Evolutionary conservation across 2,797 vertebrate species (phyloP).

Genomic region (Podargus strigoides): DNA sequence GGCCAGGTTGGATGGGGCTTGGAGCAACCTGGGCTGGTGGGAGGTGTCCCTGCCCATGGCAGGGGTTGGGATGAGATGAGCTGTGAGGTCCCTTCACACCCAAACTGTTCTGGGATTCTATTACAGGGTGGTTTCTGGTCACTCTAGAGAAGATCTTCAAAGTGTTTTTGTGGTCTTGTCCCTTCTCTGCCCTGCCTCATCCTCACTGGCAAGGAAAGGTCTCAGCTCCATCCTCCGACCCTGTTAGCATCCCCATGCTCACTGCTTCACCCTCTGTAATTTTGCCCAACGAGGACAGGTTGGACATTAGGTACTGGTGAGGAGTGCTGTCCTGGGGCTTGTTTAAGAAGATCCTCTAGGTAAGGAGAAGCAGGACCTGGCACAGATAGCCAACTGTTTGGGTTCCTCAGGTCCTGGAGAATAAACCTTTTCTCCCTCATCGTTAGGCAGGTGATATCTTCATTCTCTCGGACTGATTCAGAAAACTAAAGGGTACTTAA

Average conservation of each 20-base stretch:
- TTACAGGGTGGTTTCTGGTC: neutral
- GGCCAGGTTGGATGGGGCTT: too few species aligned
- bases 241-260: rapidly evolving
- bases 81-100: too few species aligned
- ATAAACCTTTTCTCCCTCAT: neutral
- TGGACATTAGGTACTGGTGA: rapidly evolving
- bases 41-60: too few species aligned
- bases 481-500: neutral
- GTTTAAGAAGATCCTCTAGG: neutral
- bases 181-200: neutral
- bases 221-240: neutral
- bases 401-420: neutral
- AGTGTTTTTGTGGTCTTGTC: neutral
- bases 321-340: neutral
- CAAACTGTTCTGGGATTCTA: too few species aligned
- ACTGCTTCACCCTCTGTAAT: rapidly evolving
- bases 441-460: neutral
- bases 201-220: neutral
- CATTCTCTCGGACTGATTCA: neutral
- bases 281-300: rapidly evolving
- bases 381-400: neutral
- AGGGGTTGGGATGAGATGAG: too few species aligned
- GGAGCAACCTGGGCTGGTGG: too few species aligned
- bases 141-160: neutral
- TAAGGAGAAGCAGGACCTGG: neutral